A percentile compares a stretch with the other conserved stretches of the same genome.
Conservation (phyloP, 2,797 vertebrate genomes). For the Poecile montanus region DNA sequence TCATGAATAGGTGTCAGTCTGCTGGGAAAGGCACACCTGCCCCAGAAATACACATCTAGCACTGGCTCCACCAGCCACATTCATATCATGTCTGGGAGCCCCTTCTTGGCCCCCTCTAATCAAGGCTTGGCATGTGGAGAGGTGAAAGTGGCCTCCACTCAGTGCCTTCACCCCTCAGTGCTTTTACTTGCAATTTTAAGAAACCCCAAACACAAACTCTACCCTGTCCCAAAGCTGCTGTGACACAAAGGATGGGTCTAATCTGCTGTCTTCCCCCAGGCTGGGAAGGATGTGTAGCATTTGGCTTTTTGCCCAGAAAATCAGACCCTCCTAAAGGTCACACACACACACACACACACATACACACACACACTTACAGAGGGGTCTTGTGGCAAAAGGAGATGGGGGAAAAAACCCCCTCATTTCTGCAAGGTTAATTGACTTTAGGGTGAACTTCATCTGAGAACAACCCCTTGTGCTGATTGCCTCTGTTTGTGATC, state of each 20-base stretch:
- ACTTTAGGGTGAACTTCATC: conserved; percentile 60
- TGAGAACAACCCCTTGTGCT: conserved; percentile 3
- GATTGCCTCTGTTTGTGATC: background rate
- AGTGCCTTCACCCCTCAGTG: no score
- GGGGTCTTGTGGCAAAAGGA: conserved; percentile 13
- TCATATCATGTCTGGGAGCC: background rate
- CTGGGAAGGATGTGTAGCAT: conserved; percentile 40
- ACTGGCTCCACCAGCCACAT: background rate
- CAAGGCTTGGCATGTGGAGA: background rate
- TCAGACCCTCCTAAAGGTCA: conserved; percentile 70
- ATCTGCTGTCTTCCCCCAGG: background rate
- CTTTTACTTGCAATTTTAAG: background rate
- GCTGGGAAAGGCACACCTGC: background rate
- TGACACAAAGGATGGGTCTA: background rate
- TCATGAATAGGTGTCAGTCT: background rate
- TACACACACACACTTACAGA: background rate
- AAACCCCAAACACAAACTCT: background rate
- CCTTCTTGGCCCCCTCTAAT: rapidly evolving
- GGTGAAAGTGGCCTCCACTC: background rate
- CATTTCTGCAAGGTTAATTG: conserved; percentile 66
- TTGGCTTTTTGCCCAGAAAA: conserved; percentile 76
- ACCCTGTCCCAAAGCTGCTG: rapidly evolving
- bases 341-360: rapidly evolving
- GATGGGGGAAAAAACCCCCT: background rate
- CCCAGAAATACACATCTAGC: background rate